Evolutionary conservation across 2,888 invertebrate genomes (phyloP), one percentile per base, ranked within the genome.

Genomic region (Pollenia griseotomentosa): DNA sequence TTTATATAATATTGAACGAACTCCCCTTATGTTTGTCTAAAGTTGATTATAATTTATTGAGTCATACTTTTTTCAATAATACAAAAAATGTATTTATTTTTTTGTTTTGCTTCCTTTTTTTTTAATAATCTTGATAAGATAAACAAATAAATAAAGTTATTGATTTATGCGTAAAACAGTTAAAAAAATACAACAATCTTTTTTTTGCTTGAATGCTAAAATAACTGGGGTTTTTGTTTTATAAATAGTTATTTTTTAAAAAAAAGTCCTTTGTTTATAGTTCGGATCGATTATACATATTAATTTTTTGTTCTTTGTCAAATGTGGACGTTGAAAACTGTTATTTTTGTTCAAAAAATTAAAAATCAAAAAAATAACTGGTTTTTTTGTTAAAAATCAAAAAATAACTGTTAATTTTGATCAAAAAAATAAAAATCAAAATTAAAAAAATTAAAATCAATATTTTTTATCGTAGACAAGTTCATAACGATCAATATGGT

Each of bases 61-160:
- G 33, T 78, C 77, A 78, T 66, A 51, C 16, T 9, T 33, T 33
- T 12, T 44, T 46, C 23, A 3, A 48, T 33, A 51, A 19, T 61
- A 10, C 14, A 6, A 40, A 23, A 42, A 33, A 7, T 12, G 6
- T 66, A 19, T 23, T 23, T 42, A 12, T 75, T 48, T n/a, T 12
- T 75, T 51, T 11, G 19, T 23, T 73, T 59, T 44, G 33, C n/a
- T 78, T 48, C 57, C 55, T 46, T 46, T 65, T 55, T n/a, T 23
- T 78, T 14, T 51, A 40, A 59, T 23, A 61, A 61, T 51, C 14
- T 12, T 61, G 79, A 80, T 80, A 71, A 80, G 63, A 80, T 80
- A 80, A 80, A 53, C 16, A 57, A 61, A 66, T 12, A 11, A 2
- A 48, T 1, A 59, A 9, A 10, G 2, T 55, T 44, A 71, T 80